Evolutionary conservation across 2,888 invertebrate genomes (phyloP).

Genomic region (Neoascia interrupta): DNA sequence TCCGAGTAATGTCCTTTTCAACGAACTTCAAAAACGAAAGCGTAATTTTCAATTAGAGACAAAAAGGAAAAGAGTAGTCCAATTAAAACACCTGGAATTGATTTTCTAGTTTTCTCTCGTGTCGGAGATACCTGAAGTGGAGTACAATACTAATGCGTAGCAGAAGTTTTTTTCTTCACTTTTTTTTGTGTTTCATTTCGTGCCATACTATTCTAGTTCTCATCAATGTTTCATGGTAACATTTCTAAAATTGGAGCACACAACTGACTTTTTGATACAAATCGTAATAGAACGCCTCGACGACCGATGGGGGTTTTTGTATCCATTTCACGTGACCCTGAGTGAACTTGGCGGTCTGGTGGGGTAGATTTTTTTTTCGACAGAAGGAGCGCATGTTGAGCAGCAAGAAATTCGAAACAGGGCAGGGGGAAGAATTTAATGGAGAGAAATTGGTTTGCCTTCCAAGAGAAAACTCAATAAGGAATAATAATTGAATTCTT

Average conservation of each 20-base stretch:
- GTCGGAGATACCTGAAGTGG: constrained; percentile 12
- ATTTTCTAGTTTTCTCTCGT: constrained; percentile 33
- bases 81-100: constrained; percentile 63
- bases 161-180: background rate
- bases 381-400: constrained; percentile 39
- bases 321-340: constrained; percentile 58
- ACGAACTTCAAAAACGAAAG: constrained; percentile 26
- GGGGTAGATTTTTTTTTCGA: constrained; percentile 38
- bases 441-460: constrained; percentile 37
- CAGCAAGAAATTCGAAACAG: background rate
- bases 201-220: constrained; percentile 33
- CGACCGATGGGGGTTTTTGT: constrained; percentile 14
- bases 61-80: constrained; percentile 15
- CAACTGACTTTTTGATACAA: constrained; percentile 28
- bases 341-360: constrained; percentile 26
- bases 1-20: constrained; percentile 48
- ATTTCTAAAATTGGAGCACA: constrained; percentile 64
- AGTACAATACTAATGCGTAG: constrained; percentile 24
- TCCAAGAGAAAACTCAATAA: constrained; percentile 44
- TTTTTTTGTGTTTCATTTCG: background rate
- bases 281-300: constrained; percentile 39
- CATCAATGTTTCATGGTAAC: constrained; percentile 63
- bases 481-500: constrained; percentile 50
- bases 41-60: constrained; percentile 49
- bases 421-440: constrained; percentile 1